A percentile compares a stretch with the other conserved stretches of the same genome.
These are phyloP conservation scores for Pipistrellus pipistrellus DNA, from an alignment of 2,797 vertebrate genomes.

Conservation along the genomic window DNA sequence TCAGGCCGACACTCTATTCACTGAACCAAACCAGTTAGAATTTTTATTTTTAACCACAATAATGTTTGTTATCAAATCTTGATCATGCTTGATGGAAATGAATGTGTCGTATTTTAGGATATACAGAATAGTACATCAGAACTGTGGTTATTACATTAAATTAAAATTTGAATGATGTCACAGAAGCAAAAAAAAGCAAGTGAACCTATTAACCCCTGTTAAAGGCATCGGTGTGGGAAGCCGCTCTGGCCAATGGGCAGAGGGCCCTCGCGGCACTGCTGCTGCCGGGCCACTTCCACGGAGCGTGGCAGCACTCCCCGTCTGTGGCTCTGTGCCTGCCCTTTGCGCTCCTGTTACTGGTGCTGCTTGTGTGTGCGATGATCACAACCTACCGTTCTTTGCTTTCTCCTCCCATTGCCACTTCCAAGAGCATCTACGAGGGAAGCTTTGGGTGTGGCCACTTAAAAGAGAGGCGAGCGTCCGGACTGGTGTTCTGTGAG, in stretches of 20 bases:
- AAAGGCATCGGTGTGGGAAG: not conserved
- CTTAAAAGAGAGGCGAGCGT: slow-evolving; percentile 96
- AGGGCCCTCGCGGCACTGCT: not conserved
- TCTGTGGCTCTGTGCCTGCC: slow-evolving; percentile 77
- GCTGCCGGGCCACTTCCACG: not conserved
- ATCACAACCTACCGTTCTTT: slow-evolving; percentile 90
- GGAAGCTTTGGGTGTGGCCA: slow-evolving; percentile 96
- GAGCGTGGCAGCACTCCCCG: not conserved
- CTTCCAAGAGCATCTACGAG: slow-evolving; percentile 97
- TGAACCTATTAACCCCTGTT: not conserved
- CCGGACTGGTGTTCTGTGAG: slow-evolving; percentile 98
- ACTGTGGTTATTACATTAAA: not conserved
- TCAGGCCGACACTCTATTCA: no score
- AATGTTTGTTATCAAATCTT: not conserved
- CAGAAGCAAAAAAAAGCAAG: not conserved
- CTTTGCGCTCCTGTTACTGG: slow-evolving; percentile 83
- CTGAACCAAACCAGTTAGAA: not conserved
- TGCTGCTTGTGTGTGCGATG: slow-evolving; percentile 85
- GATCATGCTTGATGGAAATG: not conserved
- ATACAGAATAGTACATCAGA: not conserved
- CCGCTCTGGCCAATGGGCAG: not conserved
- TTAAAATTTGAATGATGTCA: slow-evolving; percentile 17
- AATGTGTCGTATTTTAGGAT: not conserved
- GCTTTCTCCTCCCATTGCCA: slow-evolving; percentile 89
- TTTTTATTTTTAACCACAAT: not conserved